Base-by-base conservation (phyloP, 2,113 vertebrate genomes). In the Oceanodroma tethys region DNA sequence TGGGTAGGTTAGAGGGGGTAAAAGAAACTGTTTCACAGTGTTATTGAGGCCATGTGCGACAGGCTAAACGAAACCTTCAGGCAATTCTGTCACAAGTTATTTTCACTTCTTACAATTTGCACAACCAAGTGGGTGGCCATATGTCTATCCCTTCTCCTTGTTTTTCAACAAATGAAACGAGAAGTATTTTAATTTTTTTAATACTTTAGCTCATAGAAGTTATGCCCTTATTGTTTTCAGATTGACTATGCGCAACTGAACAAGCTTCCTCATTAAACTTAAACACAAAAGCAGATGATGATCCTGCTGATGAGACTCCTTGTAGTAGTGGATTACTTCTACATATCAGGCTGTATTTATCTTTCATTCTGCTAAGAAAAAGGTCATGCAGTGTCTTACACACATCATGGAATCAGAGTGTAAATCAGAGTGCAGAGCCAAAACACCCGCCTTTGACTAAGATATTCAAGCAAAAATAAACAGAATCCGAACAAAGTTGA, bases 11-110 rank as follows among this genome's bases (percentile, higher is more conserved):
- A 87, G 68, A 74, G 71, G 83, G 86, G 76, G 92, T 86, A 73
- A 87, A 86, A 92, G 93, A 94, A 96, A 93, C 76, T 45, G 75
- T 80, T 97, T 92, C 94, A 70, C 45, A 88, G 93, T 29, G 85
- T 97, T 97, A 98, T 98, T 98, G 96, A 97, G 95, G 84, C 98
- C 98, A 98, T 97, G 97, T 98, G 98, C 94, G 97, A 97, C 48
- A 30, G 87, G 91, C 95, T 96, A 95, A 96, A 88, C 5, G 25
- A 97, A 98, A 96, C 94, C 97, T 96, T 91, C 95, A 95, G 96
- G 96, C 96, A 71, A 26, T 85, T 95, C 96, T 96, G 93, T 95
- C 81, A 32, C 95, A 96, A 88, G 67, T 95, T 97, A 98, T 97
- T 98, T 98, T 98, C 97, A 97, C 94, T 97, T 97, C 95, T 95